Evolutionary conservation across 2,797 vertebrate genomes (phyloP), one percentile per base, ranked within the genome.

Genomic region (Vireo griseus): DNA sequence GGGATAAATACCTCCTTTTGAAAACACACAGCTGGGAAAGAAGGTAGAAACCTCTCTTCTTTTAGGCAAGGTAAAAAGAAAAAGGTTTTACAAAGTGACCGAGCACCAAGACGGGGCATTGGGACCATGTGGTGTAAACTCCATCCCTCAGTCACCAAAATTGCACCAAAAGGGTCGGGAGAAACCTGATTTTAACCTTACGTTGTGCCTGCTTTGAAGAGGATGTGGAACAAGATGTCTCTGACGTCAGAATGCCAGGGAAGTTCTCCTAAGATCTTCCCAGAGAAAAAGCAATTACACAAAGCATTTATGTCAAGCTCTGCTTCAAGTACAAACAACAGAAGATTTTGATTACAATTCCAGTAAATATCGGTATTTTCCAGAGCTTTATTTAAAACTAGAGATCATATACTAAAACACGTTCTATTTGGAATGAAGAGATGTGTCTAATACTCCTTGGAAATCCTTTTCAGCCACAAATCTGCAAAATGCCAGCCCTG

Each of bases 111-210:
- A 37, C 29, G 54, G 24, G 20, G 5, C 0, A 0, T 33, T 42
- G 0, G 0, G 47, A 35, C 24, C 4, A 13, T 2, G 4, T 0
- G 1, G 10, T 18, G 6, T 10, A 20, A 90, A 24, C 26, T 45
- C 22, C 33, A 48, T 12, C 14, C 7, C 29, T 47, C 11, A 42
- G 31, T 12, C 48, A 63, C 12, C 33, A 62, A 31, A 69, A 59
- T 6, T 37, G 16, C 47, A 33, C 7, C 5, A 59, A n/a, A 67
- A 67, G 37, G 15, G 28, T 37, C 44, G 25, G 0, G 0, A 57
- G 42, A 58, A 82, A 31, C 3, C 7, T 1, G 2, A 55, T 37
- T 73, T 74, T 48, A 69, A 76, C 7, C 15, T 54, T n/a, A 21
- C 2, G 8, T 16, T 22, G n/a, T 11, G 15, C 11, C 17, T 58